These are phyloP conservation scores for Trachemys scripta DNA, from an alignment of 2,113 vertebrate genomes.

Conservation along the genomic window DNA sequence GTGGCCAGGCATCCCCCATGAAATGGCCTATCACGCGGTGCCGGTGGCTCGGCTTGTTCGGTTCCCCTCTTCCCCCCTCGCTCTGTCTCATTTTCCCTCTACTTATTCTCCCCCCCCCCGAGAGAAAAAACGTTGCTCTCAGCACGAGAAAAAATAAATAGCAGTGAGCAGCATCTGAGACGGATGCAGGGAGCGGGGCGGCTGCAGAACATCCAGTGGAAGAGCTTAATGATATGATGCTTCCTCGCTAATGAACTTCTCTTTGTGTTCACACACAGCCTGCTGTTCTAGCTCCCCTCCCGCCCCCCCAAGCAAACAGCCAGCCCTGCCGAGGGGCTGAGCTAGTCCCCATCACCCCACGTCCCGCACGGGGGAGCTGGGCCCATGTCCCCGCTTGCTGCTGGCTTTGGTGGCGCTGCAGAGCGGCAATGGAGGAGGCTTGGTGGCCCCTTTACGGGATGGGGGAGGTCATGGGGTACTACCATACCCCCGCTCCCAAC, in stretches of 20 bases:
- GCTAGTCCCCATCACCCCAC: no score
- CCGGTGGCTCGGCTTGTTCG: background rate
- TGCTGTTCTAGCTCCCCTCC: background rate
- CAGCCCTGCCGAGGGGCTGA: no score
- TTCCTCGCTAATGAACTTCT: background rate
- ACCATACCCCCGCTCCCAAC: no score
- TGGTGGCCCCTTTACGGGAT: background rate
- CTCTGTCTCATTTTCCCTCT: background rate
- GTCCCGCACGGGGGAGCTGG: constrained; percentile 28
- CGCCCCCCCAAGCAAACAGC: no score
- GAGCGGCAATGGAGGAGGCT: background rate
- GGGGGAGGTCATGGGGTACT: background rate
- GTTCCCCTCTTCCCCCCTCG: background rate
- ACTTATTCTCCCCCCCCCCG: background rate
- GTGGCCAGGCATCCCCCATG: background rate
- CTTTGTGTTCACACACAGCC: background rate
- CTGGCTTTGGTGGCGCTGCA: constrained; percentile 35
- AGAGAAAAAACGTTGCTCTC: background rate
- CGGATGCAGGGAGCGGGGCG: background rate
- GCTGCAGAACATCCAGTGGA: background rate
- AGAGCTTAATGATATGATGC: background rate
- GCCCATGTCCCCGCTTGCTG: constrained; percentile 59
- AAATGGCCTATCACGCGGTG: background rate
- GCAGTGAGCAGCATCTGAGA: background rate
- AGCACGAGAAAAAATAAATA: background rate